Conservation (phyloP, 2,888 invertebrate genomes). For the Hirtodrosophila alboralis region DNA sequence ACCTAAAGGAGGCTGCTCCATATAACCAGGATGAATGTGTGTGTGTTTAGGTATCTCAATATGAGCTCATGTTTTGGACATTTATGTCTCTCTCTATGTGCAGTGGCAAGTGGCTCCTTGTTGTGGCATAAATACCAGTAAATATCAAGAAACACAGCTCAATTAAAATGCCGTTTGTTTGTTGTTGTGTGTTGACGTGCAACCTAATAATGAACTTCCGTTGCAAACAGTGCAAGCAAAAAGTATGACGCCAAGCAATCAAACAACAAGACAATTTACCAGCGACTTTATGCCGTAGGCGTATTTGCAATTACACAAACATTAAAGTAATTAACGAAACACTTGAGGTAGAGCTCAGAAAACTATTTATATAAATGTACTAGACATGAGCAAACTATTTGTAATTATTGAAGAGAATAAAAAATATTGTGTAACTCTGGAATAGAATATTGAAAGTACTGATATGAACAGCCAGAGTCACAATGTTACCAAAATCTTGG, state of each 20-base stretch:
- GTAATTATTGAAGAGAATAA: no score
- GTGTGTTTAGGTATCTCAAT: constrained; percentile 13
- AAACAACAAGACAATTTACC: constrained; percentile 25
- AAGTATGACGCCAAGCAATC: constrained; percentile 72
- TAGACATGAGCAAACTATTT: no score
- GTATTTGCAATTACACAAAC: constrained; percentile 38
- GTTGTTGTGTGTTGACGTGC: constrained; percentile 39
- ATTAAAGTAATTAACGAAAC: constrained; percentile 47
- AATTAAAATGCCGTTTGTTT: constrained; percentile 72
- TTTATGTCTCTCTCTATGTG: constrained; percentile 29
- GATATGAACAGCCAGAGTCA: no score
- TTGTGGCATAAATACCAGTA: constrained; percentile 42
- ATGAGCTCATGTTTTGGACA: constrained; percentile 56
- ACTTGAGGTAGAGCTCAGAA: neutral
- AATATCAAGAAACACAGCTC: constrained; percentile 31
- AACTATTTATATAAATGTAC: no score
- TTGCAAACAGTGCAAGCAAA: constrained; percentile 49
- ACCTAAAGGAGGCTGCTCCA: constrained; percentile 4
- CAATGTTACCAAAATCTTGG: no score
- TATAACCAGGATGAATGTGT: constrained; percentile 1
- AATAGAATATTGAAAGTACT: no score
- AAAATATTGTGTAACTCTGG: no score
- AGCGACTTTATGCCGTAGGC: constrained; percentile 29
- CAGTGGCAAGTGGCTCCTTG: constrained; percentile 40
- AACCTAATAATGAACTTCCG: constrained; percentile 68